A percentile compares a stretch with the other conserved stretches of the same genome.
Conservation (phyloP, 2,888 invertebrate genomes). For the Proisotoma minuta region DNA sequence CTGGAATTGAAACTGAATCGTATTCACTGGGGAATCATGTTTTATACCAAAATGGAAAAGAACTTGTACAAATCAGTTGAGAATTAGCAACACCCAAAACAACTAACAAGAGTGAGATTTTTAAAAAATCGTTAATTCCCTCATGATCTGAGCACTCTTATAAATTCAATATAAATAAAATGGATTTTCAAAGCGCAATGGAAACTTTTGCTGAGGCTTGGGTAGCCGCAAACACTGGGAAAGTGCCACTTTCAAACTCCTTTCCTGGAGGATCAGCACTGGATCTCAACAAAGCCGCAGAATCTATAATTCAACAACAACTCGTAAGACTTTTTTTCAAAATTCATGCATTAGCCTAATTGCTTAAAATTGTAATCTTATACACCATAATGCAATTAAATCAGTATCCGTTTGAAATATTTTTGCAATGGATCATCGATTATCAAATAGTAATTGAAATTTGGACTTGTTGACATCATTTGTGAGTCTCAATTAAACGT, state of each 20-base stretch:
- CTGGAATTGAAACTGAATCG: no score
- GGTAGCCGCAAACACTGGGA: conserved; percentile 61
- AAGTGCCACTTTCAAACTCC: conserved; percentile 16
- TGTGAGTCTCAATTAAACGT: neutral
- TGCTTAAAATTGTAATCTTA: neutral
- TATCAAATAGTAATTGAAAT: conserved; percentile 4
- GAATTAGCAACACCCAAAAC: no score
- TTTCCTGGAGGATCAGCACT: conserved; percentile 8
- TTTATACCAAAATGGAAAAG: no score
- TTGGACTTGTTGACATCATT: conserved; percentile 7
- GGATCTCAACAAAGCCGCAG: conserved; percentile 26
- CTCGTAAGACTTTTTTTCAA: no score
- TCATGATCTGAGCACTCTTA: no score
- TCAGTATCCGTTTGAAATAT: neutral
- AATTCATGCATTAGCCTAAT: no score
- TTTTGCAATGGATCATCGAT: neutral
- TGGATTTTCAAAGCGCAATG: conserved; percentile 99
- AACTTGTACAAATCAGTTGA: no score
- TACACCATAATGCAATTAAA: neutral
- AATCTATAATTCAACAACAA: conserved; percentile 35
- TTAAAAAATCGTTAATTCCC: no score
- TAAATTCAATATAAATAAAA: conserved; percentile 50
- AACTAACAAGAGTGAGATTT: no score
- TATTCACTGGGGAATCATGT: no score
- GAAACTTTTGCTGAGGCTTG: conserved; percentile 96